A percentile compares a stretch with the other conserved stretches of the same genome.
These are phyloP conservation scores for Crossocerus cetratus DNA, from an alignment of 2,888 invertebrate species.

Conservation along the genomic window DNA sequence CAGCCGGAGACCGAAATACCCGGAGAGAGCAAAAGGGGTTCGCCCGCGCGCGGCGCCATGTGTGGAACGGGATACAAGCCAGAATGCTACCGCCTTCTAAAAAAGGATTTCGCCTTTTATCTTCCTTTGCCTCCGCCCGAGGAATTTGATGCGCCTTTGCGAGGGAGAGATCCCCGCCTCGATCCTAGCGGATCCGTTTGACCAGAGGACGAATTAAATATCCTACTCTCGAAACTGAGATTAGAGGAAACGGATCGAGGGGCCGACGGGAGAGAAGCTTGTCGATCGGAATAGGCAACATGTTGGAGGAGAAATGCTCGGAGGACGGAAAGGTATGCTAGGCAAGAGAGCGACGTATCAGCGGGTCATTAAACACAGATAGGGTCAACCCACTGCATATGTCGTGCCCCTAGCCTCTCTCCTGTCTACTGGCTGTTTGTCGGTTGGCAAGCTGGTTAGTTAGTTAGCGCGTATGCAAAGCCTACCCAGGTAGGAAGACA, in stretches of 20 bases:
- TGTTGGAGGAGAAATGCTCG: not conserved
- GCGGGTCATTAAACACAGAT: constrained; percentile 69
- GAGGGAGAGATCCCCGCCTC: constrained; percentile 11
- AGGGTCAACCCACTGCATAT: constrained; percentile 65
- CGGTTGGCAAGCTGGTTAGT: constrained; percentile 58
- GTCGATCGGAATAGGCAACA: not conserved
- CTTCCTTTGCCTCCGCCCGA: constrained; percentile 22
- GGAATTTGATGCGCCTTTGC: constrained; percentile 9
- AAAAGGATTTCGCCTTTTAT: constrained; percentile 47
- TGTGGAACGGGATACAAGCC: constrained; percentile 66
- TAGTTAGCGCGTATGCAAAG: constrained; percentile 69
- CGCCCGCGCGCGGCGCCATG: constrained; percentile 59
- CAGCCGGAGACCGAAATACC: constrained; percentile 72
- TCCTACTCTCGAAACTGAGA: not conserved
- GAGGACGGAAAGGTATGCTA: constrained; percentile 13
- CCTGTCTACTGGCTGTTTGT: constrained; percentile 28
- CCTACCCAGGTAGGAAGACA: constrained; percentile 50
- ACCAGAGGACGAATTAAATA: not conserved
- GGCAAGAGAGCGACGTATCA: constrained; percentile 49
- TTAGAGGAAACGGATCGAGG: not conserved
- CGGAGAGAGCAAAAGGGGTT: constrained; percentile 54
- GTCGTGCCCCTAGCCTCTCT: constrained; percentile 47
- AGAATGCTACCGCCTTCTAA: constrained; percentile 42
- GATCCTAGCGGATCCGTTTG: not conserved
- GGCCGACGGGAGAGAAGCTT: no score